phyloP scores from a whole-genome alignment of 2,113 vertebrate genomes.

The Ceuthmochares aereus region DNA sequence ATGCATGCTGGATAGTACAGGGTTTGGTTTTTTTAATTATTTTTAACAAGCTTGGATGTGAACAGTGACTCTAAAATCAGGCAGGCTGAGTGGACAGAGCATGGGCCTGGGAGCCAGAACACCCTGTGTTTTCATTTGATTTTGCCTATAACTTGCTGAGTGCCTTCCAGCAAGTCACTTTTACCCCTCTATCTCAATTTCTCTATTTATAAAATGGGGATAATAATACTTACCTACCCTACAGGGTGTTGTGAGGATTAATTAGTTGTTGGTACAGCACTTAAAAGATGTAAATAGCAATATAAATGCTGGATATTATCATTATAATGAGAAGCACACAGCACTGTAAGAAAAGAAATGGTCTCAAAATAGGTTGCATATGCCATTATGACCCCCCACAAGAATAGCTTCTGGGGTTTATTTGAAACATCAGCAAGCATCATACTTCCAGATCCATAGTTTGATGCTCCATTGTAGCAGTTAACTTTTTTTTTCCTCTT shows the following conservation, averaged over 20 bases:
- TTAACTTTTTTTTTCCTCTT: not conserved
- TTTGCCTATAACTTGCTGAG: not conserved
- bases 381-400: slow-evolving; percentile 18
- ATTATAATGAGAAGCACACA: slow-evolving; percentile 55
- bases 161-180: slow-evolving; percentile 38
- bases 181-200: slow-evolving; percentile 38
- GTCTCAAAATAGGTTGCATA: slow-evolving; percentile 47
- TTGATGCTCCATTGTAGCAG: not conserved
- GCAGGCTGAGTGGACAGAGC: not conserved
- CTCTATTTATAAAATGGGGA: slow-evolving; percentile 44
- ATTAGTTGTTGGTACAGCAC: slow-evolving; percentile 60
- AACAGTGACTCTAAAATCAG: not conserved
- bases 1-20: not conserved
- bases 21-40: not conserved
- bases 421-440: slow-evolving; percentile 30
- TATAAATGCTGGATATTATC: slow-evolving; percentile 65
- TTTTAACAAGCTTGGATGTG: not conserved
- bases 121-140: not conserved
- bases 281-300: slow-evolving; percentile 65
- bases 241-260: slow-evolving; percentile 71
- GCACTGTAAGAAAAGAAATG: slow-evolving; percentile 54
- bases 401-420: slow-evolving; percentile 55
- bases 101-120: not conserved
- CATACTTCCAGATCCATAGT: slow-evolving; percentile 21
- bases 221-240: slow-evolving; percentile 68